phyloP scores from a whole-genome alignment of 2,113 vertebrate genomes.

The Tachysurus vachellii region DNA sequence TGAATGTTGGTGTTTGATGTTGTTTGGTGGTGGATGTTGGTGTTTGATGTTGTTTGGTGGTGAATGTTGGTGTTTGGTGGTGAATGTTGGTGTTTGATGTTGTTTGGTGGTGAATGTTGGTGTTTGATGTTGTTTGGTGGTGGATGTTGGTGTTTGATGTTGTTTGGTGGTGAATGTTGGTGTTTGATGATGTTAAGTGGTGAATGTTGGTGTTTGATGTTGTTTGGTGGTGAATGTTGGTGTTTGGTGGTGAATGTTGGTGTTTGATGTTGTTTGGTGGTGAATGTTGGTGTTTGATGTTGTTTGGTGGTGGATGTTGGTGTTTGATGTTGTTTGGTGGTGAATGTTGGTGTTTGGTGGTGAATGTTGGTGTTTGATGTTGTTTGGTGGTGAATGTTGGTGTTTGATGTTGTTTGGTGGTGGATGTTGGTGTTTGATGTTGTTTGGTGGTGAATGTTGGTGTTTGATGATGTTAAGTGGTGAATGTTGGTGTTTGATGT shows the following conservation, averaged over 20 bases:
- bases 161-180: background rate
- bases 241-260: background rate
- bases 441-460: background rate
- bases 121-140: background rate
- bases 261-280: too few species aligned
- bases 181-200: background rate
- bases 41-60: background rate
- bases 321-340: background rate
- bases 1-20: too few species aligned
- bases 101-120: background rate
- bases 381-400: background rate
- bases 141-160: too few species aligned
- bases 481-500: background rate
- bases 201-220: background rate
- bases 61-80: background rate
- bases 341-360: background rate
- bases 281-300: too few species aligned
- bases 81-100: too few species aligned
- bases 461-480: background rate
- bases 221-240: background rate
- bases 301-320: background rate
- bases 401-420: background rate
- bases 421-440: background rate
- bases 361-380: background rate
- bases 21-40: background rate